Percentiles rank a stretch among this genome's conserved stretches.
These are phyloP conservation scores for Neoarius graeffei DNA, from an alignment of 2,113 vertebrate genomes.

Conservation along the genomic window DNA sequence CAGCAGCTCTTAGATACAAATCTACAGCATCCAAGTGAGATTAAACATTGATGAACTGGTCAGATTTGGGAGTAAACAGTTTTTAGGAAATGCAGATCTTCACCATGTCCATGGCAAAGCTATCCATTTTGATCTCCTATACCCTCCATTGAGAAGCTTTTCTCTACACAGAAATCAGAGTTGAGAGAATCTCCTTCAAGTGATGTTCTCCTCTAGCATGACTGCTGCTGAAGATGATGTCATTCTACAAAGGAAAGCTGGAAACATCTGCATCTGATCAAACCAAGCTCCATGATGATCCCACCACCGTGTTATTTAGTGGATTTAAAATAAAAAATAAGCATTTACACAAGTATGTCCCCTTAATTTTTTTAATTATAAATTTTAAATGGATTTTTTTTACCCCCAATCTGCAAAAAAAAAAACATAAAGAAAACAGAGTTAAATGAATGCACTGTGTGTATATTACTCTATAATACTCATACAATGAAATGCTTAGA, in stretches of 20 bases:
- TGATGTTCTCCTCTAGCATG: neutral
- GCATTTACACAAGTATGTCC: neutral
- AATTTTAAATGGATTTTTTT: too few species aligned
- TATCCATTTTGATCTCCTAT: neutral
- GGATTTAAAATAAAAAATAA: neutral
- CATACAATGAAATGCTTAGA: neutral
- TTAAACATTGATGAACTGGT: neutral
- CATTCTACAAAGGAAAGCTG: neutral
- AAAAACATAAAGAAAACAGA: too few species aligned
- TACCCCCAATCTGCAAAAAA: too few species aligned
- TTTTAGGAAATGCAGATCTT: neutral
- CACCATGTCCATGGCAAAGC: neutral
- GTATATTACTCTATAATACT: neutral
- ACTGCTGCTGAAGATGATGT: neutral
- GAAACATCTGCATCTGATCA: neutral
- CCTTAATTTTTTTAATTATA: neutral
- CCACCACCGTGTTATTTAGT: neutral
- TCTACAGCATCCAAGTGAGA: too few species aligned
- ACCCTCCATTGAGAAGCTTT: neutral
- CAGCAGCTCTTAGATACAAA: too few species aligned
- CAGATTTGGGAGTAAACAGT: neutral
- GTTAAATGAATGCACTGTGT: neutral
- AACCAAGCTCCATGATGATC: neutral
- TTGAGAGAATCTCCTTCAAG: neutral
- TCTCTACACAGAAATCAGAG: neutral